Base-by-base conservation (phyloP, 2,113 vertebrate genomes). In the Microtus montanus region DNA sequence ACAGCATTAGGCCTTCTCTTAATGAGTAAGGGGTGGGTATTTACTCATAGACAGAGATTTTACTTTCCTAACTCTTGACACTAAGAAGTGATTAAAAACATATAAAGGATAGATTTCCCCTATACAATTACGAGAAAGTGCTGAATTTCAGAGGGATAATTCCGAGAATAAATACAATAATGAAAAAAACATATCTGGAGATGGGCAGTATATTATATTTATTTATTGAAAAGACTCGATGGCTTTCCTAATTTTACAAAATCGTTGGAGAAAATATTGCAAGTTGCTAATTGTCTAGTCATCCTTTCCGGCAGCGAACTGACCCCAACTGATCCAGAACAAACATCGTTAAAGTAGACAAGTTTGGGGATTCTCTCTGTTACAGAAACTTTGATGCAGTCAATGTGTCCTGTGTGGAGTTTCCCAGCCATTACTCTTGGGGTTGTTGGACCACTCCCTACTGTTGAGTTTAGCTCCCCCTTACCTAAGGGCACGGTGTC, bases 1-100 rank as follows among this genome's bases (percentile, higher is more conserved):
- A 3, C 13, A 71, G 22, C 30, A 26, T 66, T n/a, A 6, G 4
- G 26, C 47, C 61, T 92, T 75, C 19, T 7, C 19, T 90, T 70
- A 87, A 47, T 84, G 68, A 91, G 70, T 26, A 63, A 49, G 38
- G 30, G 20, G 1, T 35, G 5, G 19, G 9, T 28, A 30, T 13
- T n/a, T 49, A 41, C 52, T 38, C 35, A 82, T 19, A 54, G 49
- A 47, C 61, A 88, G 68, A 41, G 35, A 14, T 79, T 92, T 91
- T 68, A 35, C 14, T 74, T 90, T 95, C 63, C 71, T n/a, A 88
- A 93, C 68, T 75, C 61, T 89, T 92, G 66, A 82, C 41, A 22
- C 15, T n/a, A 61, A 91, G 86, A 91, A 96, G 24, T 74, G 61
- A 44, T 66, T 61, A 20, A 75, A 86, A 84, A 86, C 52, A 9